These are phyloP conservation scores for Erethizon dorsatum DNA, from an alignment of 2,797 vertebrate genomes.

Conservation along the genomic window DNA sequence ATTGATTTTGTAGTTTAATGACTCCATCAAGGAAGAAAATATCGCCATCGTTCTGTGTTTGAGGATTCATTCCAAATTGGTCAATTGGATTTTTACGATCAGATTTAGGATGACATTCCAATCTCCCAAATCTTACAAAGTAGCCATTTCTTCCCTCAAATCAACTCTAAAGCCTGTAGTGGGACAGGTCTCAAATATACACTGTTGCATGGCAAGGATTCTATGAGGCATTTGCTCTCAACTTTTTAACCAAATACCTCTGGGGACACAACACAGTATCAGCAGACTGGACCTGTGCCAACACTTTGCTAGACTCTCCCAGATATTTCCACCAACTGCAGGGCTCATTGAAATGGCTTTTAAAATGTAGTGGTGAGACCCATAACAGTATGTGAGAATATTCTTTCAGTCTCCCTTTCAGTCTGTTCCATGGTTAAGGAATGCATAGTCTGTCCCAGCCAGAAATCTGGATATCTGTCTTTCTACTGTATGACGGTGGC, in stretches of 20 bases:
- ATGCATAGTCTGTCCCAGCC: not conserved
- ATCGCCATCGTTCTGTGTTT: not conserved
- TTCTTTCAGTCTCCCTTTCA: not conserved
- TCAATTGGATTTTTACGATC: not conserved
- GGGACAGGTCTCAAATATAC: not conserved
- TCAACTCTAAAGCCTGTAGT: not conserved
- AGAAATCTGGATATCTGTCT: not conserved
- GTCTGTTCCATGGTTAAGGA: not conserved
- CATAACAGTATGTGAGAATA: not conserved
- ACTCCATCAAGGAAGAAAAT: constrained; percentile 64
- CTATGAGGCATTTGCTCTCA: not conserved
- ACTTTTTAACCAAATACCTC: not conserved
- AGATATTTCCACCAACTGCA: not conserved
- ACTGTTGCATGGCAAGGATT: not conserved
- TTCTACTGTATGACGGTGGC: not conserved
- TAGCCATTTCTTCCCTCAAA: not conserved
- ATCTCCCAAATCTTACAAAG: constrained; percentile 22
- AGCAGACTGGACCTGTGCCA: not conserved
- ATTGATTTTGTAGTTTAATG: not conserved
- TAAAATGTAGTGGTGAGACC: not conserved
- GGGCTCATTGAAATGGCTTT: not conserved
- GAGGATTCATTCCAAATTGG: constrained; percentile 41
- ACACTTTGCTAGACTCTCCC: not conserved
- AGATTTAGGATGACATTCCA: constrained; percentile 45
- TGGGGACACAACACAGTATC: not conserved